A percentile compares a stretch with the other conserved stretches of the same genome.
Evolutionary conservation across 2,113 vertebrate species (phyloP).

Genomic region (Bombycilla garrulus): DNA sequence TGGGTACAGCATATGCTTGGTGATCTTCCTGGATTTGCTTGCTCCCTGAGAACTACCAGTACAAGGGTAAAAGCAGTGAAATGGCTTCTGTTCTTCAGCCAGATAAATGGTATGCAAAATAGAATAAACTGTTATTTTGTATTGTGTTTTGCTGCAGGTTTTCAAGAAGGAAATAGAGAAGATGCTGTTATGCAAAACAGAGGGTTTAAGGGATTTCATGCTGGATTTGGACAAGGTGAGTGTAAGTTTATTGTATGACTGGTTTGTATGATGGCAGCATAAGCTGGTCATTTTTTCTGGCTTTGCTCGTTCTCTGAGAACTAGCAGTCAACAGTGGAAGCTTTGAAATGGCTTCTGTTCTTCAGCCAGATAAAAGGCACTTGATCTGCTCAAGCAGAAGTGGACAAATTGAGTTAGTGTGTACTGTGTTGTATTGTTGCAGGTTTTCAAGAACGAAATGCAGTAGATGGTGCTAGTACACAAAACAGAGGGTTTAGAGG

Average conservation of each 20-base stretch:
- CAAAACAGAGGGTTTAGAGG: slow-evolving; percentile 27
- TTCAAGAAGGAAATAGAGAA: background rate
- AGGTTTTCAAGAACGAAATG: slow-evolving; percentile 49
- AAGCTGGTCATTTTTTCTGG: background rate
- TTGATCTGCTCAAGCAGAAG: background rate
- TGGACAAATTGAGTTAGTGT: background rate
- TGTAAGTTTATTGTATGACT: background rate
- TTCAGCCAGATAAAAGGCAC: background rate
- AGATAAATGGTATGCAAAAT: too few species aligned
- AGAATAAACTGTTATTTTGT: too few species aligned
- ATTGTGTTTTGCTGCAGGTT: background rate
- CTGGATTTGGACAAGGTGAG: background rate
- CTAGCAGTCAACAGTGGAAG: background rate
- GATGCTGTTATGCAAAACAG: background rate
- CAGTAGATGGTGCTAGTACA: background rate
- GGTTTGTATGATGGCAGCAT: background rate
- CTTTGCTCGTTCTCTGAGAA: too few species aligned
- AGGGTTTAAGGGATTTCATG: background rate
- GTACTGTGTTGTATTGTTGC: background rate
- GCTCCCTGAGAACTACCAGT: background rate
- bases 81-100: too few species aligned
- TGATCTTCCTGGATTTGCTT: background rate
- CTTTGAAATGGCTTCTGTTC: background rate
- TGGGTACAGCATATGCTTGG: background rate
- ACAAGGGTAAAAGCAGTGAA: background rate